Percentiles rank a stretch among this genome's conserved stretches.
These are phyloP conservation scores for Sylvietta virens DNA, from an alignment of 2,113 vertebrate species.

Conservation along the genomic window DNA sequence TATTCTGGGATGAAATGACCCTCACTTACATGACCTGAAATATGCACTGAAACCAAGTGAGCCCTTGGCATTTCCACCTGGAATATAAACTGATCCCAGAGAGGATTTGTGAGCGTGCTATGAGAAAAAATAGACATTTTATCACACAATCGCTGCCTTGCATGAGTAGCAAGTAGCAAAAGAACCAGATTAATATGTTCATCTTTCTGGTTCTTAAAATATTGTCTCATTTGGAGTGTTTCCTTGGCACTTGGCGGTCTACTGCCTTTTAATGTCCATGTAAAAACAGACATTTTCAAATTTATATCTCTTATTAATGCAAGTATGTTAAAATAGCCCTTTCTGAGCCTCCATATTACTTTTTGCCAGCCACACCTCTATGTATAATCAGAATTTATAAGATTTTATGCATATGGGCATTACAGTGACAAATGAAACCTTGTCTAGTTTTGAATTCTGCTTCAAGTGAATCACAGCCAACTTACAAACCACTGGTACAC, in stretches of 20 bases:
- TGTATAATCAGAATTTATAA: background rate
- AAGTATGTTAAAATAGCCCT: background rate
- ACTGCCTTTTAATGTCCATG: background rate
- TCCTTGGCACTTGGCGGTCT: background rate
- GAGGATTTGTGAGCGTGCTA: background rate
- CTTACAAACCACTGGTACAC: background rate
- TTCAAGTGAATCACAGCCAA: background rate
- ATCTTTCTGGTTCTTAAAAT: accelerated
- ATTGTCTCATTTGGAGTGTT: background rate
- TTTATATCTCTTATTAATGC: background rate
- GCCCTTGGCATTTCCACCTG: background rate
- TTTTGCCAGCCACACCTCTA: background rate
- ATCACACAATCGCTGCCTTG: background rate
- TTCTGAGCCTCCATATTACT: background rate
- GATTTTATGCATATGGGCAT: background rate
- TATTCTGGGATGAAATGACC: background rate
- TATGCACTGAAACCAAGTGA: background rate
- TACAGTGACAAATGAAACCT: background rate
- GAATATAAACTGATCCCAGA: background rate
- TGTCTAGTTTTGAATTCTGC: background rate
- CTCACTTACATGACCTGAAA: background rate
- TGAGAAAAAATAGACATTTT: background rate
- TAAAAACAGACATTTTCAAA: background rate
- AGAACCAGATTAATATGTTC: background rate
- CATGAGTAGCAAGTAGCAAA: background rate